Evolutionary conservation across 2,797 vertebrate genomes (phyloP).

Genomic region (Lepidocolaptes lacrymiger): DNA sequence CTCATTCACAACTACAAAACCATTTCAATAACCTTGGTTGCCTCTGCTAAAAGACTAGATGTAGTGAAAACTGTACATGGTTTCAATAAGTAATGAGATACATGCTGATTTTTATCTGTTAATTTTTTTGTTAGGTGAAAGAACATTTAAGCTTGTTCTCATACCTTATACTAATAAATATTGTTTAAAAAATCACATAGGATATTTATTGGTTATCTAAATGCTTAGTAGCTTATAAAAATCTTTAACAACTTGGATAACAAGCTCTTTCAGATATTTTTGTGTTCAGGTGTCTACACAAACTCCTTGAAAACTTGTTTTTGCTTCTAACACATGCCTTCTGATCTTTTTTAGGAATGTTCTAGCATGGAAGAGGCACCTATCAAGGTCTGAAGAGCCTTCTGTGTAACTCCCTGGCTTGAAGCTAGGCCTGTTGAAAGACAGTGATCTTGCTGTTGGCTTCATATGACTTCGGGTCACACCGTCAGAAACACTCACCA

Average conservation of each 20-base stretch:
- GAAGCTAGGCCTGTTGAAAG: background rate
- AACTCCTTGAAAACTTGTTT: background rate
- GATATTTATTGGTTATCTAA: background rate
- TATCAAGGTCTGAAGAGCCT: background rate
- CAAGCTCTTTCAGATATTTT: background rate
- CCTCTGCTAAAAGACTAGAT: background rate
- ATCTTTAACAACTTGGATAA: background rate
- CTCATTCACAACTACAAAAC: background rate
- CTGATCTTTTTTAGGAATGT: background rate
- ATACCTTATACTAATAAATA: background rate
- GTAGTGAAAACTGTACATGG: background rate
- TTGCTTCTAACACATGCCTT: background rate
- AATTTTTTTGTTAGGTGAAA: background rate
- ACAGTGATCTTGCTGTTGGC: background rate
- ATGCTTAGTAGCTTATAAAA: background rate
- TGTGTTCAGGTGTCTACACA: background rate
- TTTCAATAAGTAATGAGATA: background rate
- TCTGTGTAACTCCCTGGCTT: background rate
- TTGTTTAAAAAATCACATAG: background rate
- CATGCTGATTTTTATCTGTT: background rate
- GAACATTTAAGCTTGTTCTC: background rate
- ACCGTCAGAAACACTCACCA: background rate
- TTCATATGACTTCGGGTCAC: background rate
- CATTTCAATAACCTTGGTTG: background rate
- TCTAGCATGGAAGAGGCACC: background rate